Percentiles rank a stretch among this genome's conserved stretches.
These are phyloP conservation scores for Aramus guarauna DNA, from an alignment of 2,113 vertebrate species.

Conservation along the genomic window DNA sequence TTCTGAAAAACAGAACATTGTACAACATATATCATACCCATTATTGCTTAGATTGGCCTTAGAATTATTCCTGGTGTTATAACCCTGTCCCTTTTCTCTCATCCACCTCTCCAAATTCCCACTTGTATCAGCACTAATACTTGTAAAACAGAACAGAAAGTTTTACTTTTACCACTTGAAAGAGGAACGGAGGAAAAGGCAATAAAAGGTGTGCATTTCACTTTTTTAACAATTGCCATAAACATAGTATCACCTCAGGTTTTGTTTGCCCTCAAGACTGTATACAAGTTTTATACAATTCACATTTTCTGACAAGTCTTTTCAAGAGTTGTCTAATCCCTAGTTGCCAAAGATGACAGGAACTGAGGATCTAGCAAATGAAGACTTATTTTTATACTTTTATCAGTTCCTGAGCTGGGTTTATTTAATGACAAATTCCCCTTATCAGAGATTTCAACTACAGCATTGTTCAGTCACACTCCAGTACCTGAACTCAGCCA, in stretches of 20 bases:
- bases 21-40: not conserved
- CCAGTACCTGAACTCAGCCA: not conserved
- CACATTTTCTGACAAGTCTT: not conserved
- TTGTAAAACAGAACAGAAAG: not conserved
- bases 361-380: not conserved
- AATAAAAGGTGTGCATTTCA: not conserved
- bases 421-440: not conserved
- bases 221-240: not conserved
- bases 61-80: not conserved
- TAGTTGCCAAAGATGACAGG: not conserved
- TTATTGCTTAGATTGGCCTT: not conserved
- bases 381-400: not conserved
- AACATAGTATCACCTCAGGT: not conserved
- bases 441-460: not conserved
- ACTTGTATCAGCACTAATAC: not conserved
- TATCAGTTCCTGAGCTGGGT: not conserved
- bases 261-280: not conserved
- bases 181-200: not conserved
- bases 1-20: not conserved
- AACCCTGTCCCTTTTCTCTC: not conserved
- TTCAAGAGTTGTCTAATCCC: not conserved
- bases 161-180: not conserved
- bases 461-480: not conserved
- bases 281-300: not conserved
- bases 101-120: not conserved